Evolutionary conservation across 2,888 invertebrate species (phyloP), one percentile per base, ranked within the genome.

Genomic region (Torymus aiolomorphi): DNA sequence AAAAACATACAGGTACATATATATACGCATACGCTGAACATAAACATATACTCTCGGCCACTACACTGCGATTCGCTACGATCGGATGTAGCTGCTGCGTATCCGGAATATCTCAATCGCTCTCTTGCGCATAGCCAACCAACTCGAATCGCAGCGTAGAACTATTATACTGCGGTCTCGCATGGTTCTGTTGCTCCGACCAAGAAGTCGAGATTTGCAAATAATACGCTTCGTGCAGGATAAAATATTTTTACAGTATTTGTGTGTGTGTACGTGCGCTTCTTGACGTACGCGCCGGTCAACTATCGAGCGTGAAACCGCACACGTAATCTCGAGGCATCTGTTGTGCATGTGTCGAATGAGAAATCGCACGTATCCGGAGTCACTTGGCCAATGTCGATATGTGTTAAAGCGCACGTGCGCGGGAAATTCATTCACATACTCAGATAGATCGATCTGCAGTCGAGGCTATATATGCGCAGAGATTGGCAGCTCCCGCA

Each of bases 271-370:
- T 80, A 83, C 79, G 78, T 82, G 69, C 31, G 59, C 49, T 13
- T 42, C 62, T 63, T n/a, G 42, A 3, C 49, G 20, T 65, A 84
- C 86, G 83, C 82, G 86, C 86, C 84, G 83, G 81, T 84, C 83
- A 77, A 81, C 83, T 83, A 84, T 84, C 84, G 84, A 82, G 82
- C 71, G 85, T 79, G 82, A 86, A 86, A 87, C 85, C 86, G 80
- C 87, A 86, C 83, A 81, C 59, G 67, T 57, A 69, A 63, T 18
- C 31, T 63, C 76, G 49, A 42, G 72, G 57, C 74, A 78, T 76
- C 67, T 67, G 66, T 56, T 67, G 57, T 49, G 51, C 63, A 31
- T n/a, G 31, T 74, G 75, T 54, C 16, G 16, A 69, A 67, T 56
- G 61, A 76, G 54, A 76, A 75, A 67, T 80, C 70, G 67, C 57